Base-by-base conservation (phyloP, 2,113 vertebrate species). In the Calyptommatus sinebrachiatus region DNA sequence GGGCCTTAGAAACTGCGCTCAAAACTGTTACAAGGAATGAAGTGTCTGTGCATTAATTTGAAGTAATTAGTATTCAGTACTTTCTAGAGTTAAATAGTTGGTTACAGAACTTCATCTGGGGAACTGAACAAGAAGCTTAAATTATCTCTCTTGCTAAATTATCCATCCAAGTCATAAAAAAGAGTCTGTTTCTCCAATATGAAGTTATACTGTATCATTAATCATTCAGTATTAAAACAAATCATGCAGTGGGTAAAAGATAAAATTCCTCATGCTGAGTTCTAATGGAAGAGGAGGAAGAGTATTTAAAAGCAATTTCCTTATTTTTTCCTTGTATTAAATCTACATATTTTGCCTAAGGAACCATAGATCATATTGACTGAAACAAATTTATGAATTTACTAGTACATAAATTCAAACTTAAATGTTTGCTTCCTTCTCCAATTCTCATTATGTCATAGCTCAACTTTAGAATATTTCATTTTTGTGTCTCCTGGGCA, bases 181-280 rank as follows among this genome's bases (percentile, higher is more conserved):
- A n/a, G 3, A 79, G 82, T 60, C 73, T 72, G 62, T 66, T 87
- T 87, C 88, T 71, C 65, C 85, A 81, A 84, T 5, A 4, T 60
- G 61, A 87, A 91, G 81, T 87, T 86, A 72, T 76, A 69, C 78
- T 80, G 24, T 72, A 77, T 77, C 80, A 86, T 87, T 79, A 90
- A 90, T 87, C 87, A 87, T 82, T 86, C 80, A 85, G n/a, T 66
- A 78, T 77, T 89, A 82, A 84, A 88, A 85, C 66, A 86, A 89
- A 87, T 79, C 84, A 88, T 71, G 60, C 85, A 89, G 76, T 85
- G 77, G 79, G 73, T 86, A 83, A 84, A 91, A 91, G 84, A 90
- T 90, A 79, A 88, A 75, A 70, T 79, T 79, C 18, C 82, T 83
- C 84, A 74, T 79, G 85, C 87, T 86, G 80, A 80, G 82, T 8